Conservation (phyloP, 2,888 invertebrate species). For the Cactoblastis cactorum region DNA sequence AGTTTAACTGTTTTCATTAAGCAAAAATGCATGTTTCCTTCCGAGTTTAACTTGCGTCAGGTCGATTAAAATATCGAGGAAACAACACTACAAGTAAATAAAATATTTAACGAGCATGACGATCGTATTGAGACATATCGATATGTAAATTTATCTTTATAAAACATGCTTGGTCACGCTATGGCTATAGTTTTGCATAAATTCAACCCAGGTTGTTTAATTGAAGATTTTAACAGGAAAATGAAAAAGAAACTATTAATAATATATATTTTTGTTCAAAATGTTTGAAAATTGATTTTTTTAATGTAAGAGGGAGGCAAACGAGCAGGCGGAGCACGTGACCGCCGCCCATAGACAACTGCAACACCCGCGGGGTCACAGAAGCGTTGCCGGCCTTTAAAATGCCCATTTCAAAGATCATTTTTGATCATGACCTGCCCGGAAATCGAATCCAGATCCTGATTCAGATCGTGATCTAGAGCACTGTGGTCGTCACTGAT, state of each 20-base stretch:
- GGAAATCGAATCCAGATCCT: no score
- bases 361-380: no score
- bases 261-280: constrained; percentile 2
- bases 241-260: neutral
- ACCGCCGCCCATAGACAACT: no score
- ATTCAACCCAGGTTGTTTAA: neutral
- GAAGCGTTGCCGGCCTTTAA: no score
- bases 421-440: no score
- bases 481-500: no score
- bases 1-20: constrained; percentile 18
- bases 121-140: constrained; percentile 15
- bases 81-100: constrained; percentile 24
- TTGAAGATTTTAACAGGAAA: neutral
- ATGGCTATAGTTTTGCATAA: constrained; percentile 9
- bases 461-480: no score
- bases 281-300: no score
- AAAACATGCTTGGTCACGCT: constrained; percentile 5
- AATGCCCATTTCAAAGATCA: no score
- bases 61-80: constrained; percentile 39
- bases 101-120: constrained; percentile 19
- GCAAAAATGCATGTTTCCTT: constrained; percentile 43
- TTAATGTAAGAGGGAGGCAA: no score
- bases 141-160: constrained; percentile 1
- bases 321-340: no score
- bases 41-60: constrained; percentile 48